Conservation (phyloP, 2,888 invertebrate species). For the Agonopterix alstromeriana region DNA sequence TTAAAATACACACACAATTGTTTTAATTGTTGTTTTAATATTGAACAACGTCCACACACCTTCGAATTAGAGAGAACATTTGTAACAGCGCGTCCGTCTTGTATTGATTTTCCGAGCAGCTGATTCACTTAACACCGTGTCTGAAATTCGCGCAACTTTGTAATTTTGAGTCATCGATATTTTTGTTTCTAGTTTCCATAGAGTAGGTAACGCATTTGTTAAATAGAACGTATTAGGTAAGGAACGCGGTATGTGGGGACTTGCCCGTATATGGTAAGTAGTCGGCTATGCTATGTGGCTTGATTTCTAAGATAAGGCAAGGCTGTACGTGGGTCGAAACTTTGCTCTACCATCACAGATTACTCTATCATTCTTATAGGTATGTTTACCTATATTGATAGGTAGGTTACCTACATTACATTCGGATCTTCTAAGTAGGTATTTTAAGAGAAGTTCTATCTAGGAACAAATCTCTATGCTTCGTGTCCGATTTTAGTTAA, state of each 20-base stretch:
- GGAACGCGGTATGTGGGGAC: slow-evolving; percentile 14
- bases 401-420: too few species aligned
- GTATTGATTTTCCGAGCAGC: slow-evolving; percentile 68
- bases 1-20: slow-evolving; percentile 7
- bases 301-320: slow-evolving; percentile 10
- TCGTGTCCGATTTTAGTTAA: too few species aligned
- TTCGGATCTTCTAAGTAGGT: too few species aligned
- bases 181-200: slow-evolving; percentile 22
- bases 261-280: slow-evolving; percentile 17
- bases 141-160: slow-evolving; percentile 46
- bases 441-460: too few species aligned
- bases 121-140: slow-evolving; percentile 44
- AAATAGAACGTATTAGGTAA: slow-evolving; percentile 6
- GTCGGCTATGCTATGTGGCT: slow-evolving; percentile 14
- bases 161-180: slow-evolving; percentile 55
- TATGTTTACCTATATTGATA: too few species aligned
- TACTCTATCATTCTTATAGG: too few species aligned
- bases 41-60: slow-evolving; percentile 7
- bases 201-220: slow-evolving; percentile 10
- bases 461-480: too few species aligned
- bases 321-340: slow-evolving; percentile 20
- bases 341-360: too few species aligned
- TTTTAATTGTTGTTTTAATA: slow-evolving; percentile 5
- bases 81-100: slow-evolving; percentile 39
- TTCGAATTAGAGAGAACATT: slow-evolving; percentile 15